These are phyloP conservation scores for Sthenelais limicola DNA, from an alignment of 2,888 invertebrate species.

Conservation along the genomic window DNA sequence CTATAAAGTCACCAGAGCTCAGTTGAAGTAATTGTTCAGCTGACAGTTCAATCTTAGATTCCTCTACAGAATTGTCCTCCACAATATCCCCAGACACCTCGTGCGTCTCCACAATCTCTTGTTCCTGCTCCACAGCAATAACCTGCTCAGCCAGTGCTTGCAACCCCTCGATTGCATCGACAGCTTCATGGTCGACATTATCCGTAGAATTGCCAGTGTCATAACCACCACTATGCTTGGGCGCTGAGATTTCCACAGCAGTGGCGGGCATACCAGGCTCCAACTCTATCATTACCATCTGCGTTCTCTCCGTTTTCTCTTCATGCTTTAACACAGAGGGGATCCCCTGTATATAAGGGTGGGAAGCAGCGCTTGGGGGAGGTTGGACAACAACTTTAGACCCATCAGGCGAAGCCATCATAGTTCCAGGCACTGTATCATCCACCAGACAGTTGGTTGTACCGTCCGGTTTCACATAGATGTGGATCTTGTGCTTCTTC, in stretches of 20 bases:
- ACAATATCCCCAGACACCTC: neutral
- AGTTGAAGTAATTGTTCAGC: slow-evolving; percentile 64
- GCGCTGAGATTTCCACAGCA: slow-evolving; percentile 30
- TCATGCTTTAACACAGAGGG: neutral
- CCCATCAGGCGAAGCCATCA: slow-evolving; percentile 16
- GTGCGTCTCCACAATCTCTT: neutral
- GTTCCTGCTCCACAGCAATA: slow-evolving; percentile 5
- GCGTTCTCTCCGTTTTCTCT: neutral
- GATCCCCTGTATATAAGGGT: neutral
- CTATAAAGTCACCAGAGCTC: slow-evolving; percentile 66
- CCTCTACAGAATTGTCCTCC: neutral
- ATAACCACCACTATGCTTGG: neutral
- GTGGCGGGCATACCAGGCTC: slow-evolving; percentile 39
- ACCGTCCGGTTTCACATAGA: slow-evolving; percentile 30
- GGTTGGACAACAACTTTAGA: slow-evolving; percentile 43
- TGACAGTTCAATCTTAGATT: slow-evolving; percentile 56
- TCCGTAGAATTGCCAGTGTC: too few species aligned
- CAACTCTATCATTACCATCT: slow-evolving; percentile 37
- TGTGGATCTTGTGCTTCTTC: slow-evolving; percentile 68
- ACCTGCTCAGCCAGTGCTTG: slow-evolving; percentile 63
- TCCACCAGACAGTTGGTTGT: slow-evolving; percentile 37
- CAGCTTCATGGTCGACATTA: slow-evolving; percentile 58
- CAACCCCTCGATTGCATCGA: slow-evolving; percentile 65
- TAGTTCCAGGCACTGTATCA: slow-evolving; percentile 22
- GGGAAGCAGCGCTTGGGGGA: neutral